Base-by-base conservation (phyloP, 1,140 invertebrate species). In the Calycopis cecrops region DNA sequence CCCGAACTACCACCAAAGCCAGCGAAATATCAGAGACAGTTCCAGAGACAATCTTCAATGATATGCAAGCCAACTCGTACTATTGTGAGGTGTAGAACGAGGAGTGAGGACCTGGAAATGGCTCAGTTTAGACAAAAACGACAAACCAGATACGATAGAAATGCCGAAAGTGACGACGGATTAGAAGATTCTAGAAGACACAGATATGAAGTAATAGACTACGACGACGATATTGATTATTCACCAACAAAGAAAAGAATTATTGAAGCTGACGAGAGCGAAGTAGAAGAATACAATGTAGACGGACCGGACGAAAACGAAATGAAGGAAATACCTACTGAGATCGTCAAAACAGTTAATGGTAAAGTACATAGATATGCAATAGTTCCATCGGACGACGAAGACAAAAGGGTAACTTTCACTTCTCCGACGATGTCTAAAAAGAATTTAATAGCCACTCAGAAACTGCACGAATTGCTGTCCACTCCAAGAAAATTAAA, bases 391-490 rank as follows among this genome's bases (percentile, higher is more conserved):
- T 86, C 89, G 0, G 88, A 89, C 52, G 88, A 89, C 16, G 87
- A 88, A 7, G 79, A 87, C 65, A 78, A 75, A 67, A 76, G 85
- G 58, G 63, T 90, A 37, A 76, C 76, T 0, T 86, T 85, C 48
- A 62, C 73, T 10, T 79, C 81, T 0, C 79, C 81, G 1, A 70
- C 73, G 10, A 90, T 90, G 52, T 85, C 89, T 0, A 79, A 88
- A 48, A 91, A 90, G 61, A 91, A 91, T 73, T 75, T 92, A 6
- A 87, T 89, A 33, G 93, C 93, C 0, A 94, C 93, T 0, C 92
- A 93, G 68, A 94, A 93, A 67, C 74, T 94, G 0, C 93, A 94
- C 68, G 93, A 94, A 61, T 78, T 94, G 9, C 72, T 94, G 3
- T 90, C 92, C 9, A 94, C 93, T 8, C 93, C 93, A 0, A 89